A percentile compares a stretch with the other conserved stretches of the same genome.
phyloP scores from a whole-genome alignment of 2,888 invertebrate species.

The Eupithecia insigniata region DNA sequence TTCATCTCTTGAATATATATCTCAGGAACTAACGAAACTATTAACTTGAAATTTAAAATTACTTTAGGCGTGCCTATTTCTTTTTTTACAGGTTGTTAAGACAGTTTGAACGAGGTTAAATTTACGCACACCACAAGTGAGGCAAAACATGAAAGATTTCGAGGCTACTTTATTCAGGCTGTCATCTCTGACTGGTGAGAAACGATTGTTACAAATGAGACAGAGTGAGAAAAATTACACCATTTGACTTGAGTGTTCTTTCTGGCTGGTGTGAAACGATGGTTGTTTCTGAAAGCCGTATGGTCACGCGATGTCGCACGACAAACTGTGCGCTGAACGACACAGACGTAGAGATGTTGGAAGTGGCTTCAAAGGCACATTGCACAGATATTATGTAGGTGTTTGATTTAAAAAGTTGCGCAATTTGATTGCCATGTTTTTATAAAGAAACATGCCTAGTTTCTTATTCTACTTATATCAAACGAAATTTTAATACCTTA shows the following conservation, averaged over 20 bases:
- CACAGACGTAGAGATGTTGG: background rate
- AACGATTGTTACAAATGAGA: too few relatives aligned
- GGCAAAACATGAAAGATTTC: background rate
- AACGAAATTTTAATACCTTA: too few relatives aligned
- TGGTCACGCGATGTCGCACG: conserved; percentile 8
- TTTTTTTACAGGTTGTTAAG: too few relatives aligned
- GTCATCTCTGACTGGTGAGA: too few relatives aligned
- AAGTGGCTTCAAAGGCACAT: background rate
- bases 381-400: background rate
- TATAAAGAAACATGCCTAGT: background rate
- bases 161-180: too few relatives aligned
- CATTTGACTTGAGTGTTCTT: background rate
- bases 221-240: too few relatives aligned
- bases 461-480: too few relatives aligned
- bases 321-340: background rate
- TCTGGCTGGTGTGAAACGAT: background rate
- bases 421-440: background rate
- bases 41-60: too few relatives aligned
- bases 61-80: background rate
- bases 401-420: background rate
- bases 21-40: too few relatives aligned
- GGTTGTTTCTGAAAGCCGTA: background rate
- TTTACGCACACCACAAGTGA: background rate
- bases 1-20: too few relatives aligned
- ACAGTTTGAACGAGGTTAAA: background rate